These are phyloP conservation scores for Dendropsophus ebraccatus DNA, from an alignment of 2,113 vertebrate species.

Conservation along the genomic window DNA sequence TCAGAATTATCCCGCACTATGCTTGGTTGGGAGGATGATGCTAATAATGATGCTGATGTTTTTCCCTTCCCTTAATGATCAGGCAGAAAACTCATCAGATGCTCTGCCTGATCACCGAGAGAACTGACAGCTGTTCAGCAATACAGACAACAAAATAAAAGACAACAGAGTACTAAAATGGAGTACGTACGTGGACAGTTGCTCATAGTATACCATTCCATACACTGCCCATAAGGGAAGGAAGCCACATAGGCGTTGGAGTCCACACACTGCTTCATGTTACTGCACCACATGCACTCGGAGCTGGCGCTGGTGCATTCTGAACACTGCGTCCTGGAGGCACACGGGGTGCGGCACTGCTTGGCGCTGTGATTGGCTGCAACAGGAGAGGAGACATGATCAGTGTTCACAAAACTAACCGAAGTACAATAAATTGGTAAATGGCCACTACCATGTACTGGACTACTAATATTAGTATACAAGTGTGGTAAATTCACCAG, in stretches of 20 bases:
- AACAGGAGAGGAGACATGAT: rapidly evolving
- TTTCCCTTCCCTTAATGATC: too few species aligned
- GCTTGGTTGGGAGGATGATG: too few species aligned
- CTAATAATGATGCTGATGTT: too few species aligned
- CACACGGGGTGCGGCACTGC: conserved; percentile 92
- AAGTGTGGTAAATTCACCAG: not conserved
- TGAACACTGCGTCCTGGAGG: conserved; percentile 81
- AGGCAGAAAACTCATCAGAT: too few species aligned
- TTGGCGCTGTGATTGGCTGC: conserved; percentile 95
- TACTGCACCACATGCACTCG: conserved; percentile 99
- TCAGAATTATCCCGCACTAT: too few species aligned
- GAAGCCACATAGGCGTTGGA: conserved; percentile 98
- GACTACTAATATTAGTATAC: not conserved
- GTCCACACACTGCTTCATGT: conserved; percentile 98
- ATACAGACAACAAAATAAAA: too few species aligned
- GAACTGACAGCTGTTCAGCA: too few species aligned
- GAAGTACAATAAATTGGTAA: too few species aligned
- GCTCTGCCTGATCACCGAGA: too few species aligned
- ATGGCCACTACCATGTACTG: too few species aligned
- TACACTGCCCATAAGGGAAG: conserved; percentile 97
- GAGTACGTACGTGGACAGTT: conserved; percentile 88
- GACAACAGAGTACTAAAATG: not conserved
- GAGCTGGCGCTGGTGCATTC: conserved; percentile 96
- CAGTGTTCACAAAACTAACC: not conserved
- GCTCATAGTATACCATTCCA: conserved; percentile 98